Evolutionary conservation across 1,140 invertebrate species (phyloP).

Genomic region (Carposina sasakii): DNA sequence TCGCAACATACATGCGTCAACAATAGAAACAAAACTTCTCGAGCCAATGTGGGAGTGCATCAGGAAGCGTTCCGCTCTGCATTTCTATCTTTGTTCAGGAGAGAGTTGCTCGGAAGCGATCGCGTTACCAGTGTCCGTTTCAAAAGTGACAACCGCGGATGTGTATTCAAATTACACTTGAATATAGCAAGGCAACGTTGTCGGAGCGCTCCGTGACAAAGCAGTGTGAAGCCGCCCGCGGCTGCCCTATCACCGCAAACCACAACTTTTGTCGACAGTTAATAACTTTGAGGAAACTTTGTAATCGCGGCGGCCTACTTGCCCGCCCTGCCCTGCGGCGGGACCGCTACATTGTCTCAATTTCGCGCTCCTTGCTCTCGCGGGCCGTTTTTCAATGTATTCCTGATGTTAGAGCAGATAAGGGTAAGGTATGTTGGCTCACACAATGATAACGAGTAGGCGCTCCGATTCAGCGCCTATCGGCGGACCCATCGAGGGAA

Average conservation of each 20-base stretch:
- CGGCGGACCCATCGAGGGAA: conserved; percentile 16
- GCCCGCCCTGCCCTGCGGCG: conserved; percentile 38
- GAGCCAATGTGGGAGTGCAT: conserved; percentile 24
- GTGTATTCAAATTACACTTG: conserved; percentile 63
- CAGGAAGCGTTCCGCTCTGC: conserved; percentile 66
- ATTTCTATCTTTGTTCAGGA: conserved; percentile 53
- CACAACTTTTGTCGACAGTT: conserved; percentile 43
- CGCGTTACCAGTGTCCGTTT: conserved; percentile 56
- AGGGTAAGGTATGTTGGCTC: conserved; percentile 16
- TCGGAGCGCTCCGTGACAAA: conserved; percentile 32
- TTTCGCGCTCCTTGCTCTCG: conserved; percentile 27
- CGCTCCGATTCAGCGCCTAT: conserved; percentile 31
- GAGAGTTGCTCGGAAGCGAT: conserved; percentile 54
- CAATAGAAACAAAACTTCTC: conserved; percentile 45
- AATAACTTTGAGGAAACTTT: conserved; percentile 45
- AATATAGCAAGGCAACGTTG: conserved; percentile 36
- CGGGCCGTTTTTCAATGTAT: conserved; percentile 37
- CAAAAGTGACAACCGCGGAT: conserved; percentile 50
- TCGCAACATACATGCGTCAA: conserved; percentile 21
- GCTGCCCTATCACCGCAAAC: conserved; percentile 41
- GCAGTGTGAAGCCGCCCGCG: conserved; percentile 25
- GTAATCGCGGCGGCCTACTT: conserved; percentile 40
- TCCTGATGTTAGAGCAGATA: conserved; percentile 32
- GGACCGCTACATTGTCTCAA: conserved; percentile 36
- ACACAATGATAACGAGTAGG: conserved; percentile 33